Percentiles rank a stretch among this genome's conserved stretches.
These are phyloP conservation scores for Dipodomys spectabilis DNA, from an alignment of 2,113 vertebrate genomes.

Conservation along the genomic window DNA sequence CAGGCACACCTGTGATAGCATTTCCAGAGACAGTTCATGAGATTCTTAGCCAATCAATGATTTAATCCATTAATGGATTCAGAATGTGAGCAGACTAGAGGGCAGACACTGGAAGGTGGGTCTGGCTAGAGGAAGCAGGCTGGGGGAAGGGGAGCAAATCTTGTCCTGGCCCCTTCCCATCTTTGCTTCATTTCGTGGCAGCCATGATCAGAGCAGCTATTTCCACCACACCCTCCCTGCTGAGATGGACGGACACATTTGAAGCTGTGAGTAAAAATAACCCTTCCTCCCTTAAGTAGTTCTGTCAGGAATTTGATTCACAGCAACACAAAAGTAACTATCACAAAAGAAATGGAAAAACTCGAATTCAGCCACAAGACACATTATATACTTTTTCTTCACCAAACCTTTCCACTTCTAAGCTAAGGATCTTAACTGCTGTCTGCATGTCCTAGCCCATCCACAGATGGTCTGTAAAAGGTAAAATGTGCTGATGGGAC, in stretches of 20 bases:
- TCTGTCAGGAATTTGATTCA: not conserved
- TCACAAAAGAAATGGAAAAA: not conserved
- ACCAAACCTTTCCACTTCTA: not conserved
- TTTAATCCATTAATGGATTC: not conserved
- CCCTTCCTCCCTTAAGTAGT: not conserved
- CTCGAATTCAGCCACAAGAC: not conserved
- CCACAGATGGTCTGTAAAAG: not conserved
- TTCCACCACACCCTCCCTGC: too few species aligned
- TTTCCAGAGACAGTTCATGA: not conserved
- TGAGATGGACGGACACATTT: too few species aligned
- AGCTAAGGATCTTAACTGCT: constrained; percentile 13
- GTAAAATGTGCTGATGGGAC: not conserved
- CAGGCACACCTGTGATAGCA: not conserved
- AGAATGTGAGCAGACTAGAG: not conserved
- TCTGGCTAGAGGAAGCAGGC: too few species aligned
- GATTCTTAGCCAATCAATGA: not conserved
- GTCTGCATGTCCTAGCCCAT: not conserved
- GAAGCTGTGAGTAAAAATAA: too few species aligned
- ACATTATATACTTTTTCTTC: not conserved
- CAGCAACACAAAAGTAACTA: not conserved
- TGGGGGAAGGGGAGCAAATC: too few species aligned
- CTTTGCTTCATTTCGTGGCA: too few species aligned
- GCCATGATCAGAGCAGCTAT: too few species aligned
- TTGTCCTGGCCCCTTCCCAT: too few species aligned
- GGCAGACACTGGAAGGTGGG: too few species aligned